Conservation (phyloP, 2,113 vertebrate genomes). For the Myotis yumanensis region DNA sequence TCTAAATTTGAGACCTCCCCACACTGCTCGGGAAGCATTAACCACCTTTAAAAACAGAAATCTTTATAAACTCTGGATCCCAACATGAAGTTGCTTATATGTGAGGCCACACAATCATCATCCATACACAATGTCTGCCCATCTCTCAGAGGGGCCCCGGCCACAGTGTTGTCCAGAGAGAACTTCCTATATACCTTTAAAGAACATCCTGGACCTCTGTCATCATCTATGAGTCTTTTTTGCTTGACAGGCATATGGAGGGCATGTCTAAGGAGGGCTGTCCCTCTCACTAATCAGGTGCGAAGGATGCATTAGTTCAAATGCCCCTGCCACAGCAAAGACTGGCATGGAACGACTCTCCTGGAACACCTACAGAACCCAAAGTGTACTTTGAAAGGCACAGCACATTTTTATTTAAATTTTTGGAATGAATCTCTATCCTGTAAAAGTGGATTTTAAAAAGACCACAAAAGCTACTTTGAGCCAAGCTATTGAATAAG, state of each 20-base stretch:
- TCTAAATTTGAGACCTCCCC: neutral
- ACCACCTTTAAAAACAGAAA: neutral
- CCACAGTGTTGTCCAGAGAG: neutral
- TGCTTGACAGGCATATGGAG: neutral
- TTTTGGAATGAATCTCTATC: neutral
- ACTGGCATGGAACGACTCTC: neutral
- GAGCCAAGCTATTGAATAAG: neutral
- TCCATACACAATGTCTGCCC: neutral
- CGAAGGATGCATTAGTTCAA: neutral
- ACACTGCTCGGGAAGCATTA: neutral
- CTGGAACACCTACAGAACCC: neutral
- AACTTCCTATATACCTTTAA: neutral
- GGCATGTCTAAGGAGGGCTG: fast-evolving
- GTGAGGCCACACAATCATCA: neutral
- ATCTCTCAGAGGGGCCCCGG: neutral
- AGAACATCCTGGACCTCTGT: neutral
- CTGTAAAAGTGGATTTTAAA: neutral
- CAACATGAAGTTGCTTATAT: neutral
- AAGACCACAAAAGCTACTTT: conserved; percentile 18
- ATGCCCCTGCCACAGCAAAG: neutral
- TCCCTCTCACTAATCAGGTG: neutral
- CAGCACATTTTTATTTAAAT: neutral
- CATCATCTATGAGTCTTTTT: neutral
- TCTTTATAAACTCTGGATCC: neutral
- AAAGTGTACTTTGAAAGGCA: neutral